Percentiles rank a stretch among this genome's conserved stretches.
Conservation (phyloP, 2,797 vertebrate genomes). For the Hypotaenidia philippensis region DNA sequence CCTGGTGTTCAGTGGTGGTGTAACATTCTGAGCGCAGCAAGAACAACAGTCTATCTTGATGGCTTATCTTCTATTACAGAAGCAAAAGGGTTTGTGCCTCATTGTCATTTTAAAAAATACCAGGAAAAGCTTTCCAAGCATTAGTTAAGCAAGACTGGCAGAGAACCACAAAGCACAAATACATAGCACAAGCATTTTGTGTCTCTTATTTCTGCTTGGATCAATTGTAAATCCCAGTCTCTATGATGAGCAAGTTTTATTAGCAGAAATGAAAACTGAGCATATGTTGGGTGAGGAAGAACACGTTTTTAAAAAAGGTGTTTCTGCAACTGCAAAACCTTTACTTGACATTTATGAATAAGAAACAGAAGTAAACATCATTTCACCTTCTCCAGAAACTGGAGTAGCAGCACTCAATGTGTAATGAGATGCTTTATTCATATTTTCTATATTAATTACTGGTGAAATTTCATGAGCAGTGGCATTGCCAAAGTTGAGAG, state of each 20-base stretch:
- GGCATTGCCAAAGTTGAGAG: rapidly evolving
- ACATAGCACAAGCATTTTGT: neutral
- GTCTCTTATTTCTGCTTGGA: neutral
- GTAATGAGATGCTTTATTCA: neutral
- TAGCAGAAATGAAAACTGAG: neutral
- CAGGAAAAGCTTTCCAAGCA: neutral
- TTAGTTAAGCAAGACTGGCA: neutral
- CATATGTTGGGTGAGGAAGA: neutral
- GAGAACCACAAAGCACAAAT: neutral
- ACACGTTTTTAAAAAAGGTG: neutral
- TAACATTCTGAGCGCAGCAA: neutral
- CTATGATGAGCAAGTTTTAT: neutral
- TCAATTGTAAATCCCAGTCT: neutral
- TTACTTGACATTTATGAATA: neutral
- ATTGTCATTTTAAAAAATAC: neutral
- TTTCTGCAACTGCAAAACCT: neutral
- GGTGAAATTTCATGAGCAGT: neutral
- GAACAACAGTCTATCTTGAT: neutral
- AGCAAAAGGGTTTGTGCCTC: neutral
- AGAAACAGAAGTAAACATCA: neutral
- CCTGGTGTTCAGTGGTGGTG: neutral
- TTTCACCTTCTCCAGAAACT: neutral
- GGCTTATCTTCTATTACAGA: neutral
- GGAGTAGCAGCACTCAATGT: neutral
- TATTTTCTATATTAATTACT: neutral